phyloP scores from a whole-genome alignment of 2,888 invertebrate species.

The Pollenia angustigena region DNA sequence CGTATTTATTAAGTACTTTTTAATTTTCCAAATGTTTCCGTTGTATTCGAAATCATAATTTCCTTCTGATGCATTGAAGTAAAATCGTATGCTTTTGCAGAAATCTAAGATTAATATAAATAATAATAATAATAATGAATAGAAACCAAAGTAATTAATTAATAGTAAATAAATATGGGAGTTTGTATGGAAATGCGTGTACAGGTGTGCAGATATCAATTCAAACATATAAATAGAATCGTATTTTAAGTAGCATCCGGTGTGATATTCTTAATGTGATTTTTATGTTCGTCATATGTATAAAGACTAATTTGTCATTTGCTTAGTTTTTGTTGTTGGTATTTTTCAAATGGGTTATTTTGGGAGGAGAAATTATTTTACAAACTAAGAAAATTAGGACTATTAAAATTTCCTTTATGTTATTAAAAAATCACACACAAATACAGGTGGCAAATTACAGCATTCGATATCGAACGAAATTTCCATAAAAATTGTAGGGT shows the following conservation, averaged over 20 bases:
- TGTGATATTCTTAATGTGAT: constrained; percentile 29
- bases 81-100: constrained; percentile 18
- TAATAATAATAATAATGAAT: constrained; percentile 51
- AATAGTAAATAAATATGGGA: constrained; percentile 33
- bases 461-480: too few species aligned
- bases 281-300: background rate
- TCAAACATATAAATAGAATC: constrained; percentile 20
- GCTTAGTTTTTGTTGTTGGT: background rate
- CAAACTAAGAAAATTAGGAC: background rate
- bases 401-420: background rate
- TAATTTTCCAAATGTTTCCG: constrained; percentile 50
- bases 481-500: too few species aligned
- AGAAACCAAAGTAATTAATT: constrained; percentile 57
- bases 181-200: background rate
- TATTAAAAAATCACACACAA: too few species aligned
- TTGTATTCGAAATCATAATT: constrained; percentile 36
- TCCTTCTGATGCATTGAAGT: background rate
- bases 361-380: background rate
- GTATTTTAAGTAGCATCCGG: constrained; percentile 56
- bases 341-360: constrained; percentile 3
- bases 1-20: constrained; percentile 15
- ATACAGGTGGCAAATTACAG: too few species aligned
- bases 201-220: background rate
- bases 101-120: constrained; percentile 51
- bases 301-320: constrained; percentile 53